Evolutionary conservation across 2,888 invertebrate genomes (phyloP).

Genomic region (Acronicta aceris): DNA sequence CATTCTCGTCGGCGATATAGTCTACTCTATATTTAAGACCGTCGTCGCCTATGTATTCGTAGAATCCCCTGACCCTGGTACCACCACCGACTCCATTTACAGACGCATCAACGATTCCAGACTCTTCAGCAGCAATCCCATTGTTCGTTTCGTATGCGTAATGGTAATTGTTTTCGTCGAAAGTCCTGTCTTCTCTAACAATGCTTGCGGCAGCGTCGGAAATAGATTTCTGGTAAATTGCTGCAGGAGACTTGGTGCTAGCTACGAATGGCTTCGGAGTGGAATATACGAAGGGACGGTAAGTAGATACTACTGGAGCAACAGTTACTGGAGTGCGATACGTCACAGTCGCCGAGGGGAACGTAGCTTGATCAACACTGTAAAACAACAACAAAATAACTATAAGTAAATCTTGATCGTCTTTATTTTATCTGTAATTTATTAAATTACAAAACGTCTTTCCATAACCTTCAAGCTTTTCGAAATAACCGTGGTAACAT

Average conservation of each 20-base stretch:
- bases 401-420: too few relatives aligned
- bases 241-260: constrained; percentile 40
- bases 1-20: constrained; percentile 90
- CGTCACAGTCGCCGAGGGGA: constrained; percentile 65
- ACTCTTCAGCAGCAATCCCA: constrained; percentile 90
- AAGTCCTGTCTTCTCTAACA: constrained; percentile 85
- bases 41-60: constrained; percentile 91
- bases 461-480: too few relatives aligned
- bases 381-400: constrained; percentile 6
- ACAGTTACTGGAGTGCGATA: constrained; percentile 64
- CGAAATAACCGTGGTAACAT: too few relatives aligned
- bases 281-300: constrained; percentile 50
- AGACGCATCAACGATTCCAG: constrained; percentile 89
- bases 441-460: too few relatives aligned
- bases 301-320: constrained; percentile 54
- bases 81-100: constrained; percentile 83
- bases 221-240: constrained; percentile 63
- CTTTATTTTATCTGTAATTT: too few relatives aligned
- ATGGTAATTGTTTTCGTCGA: constrained; percentile 88
- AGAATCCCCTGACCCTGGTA: constrained; percentile 91
- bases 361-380: constrained; percentile 65
- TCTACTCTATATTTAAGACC: constrained; percentile 88
- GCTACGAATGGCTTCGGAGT: constrained; percentile 43
- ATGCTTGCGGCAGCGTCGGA: constrained; percentile 88
- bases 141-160: constrained; percentile 91